Base-by-base conservation (phyloP, 1,140 invertebrate species). In the Acromyrmex echinatior region DNA sequence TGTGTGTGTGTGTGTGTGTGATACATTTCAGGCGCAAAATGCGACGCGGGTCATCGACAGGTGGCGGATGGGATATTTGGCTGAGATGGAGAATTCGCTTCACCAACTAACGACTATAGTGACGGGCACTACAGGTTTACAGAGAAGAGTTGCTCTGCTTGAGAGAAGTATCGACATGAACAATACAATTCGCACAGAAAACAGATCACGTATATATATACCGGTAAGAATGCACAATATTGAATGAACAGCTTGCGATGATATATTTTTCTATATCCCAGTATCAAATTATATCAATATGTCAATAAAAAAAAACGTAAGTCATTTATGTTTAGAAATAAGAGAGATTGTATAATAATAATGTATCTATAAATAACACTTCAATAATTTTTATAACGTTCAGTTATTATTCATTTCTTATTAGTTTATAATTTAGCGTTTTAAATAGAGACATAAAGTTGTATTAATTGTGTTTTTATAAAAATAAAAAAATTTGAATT, bases 61-160 rank as follows among this genome's bases (percentile, higher is more conserved):
- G 85, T 96, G 93, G 94, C 93, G 85, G 87, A 87, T 74, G 76
- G 95, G 94, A 28, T 93, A 94, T 89, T 80, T 94, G 39, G 53
- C 77, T 9, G 93, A 95, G 35, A 53, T 95, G 6, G 92, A 95
- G 87, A 87, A 76, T n/a, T 89, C 89, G 76, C 49, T 95, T 16
- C 88, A 94, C 68, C 87, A 91, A 35, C 63, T 95, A 39, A 87
- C 73, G 10, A 88, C 91, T 28, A 86, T 93, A 16, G 87, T 95
- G 5, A 94, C 95, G 88, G 94, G 95, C 35, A 91, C 94, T 0
- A 82, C 95, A 73, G 95, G 92, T 53, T 92, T 97, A 39, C 94
- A 96, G 90, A 94, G 86, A 53, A 93, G 94, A 86, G 87, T 94
- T 28, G 87, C 90, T 49, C 76, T 51, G 6, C 82, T 96, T 10